Evolutionary conservation across 2,797 vertebrate species (phyloP).

Genomic region (Oryzias dopingdopingensis): DNA sequence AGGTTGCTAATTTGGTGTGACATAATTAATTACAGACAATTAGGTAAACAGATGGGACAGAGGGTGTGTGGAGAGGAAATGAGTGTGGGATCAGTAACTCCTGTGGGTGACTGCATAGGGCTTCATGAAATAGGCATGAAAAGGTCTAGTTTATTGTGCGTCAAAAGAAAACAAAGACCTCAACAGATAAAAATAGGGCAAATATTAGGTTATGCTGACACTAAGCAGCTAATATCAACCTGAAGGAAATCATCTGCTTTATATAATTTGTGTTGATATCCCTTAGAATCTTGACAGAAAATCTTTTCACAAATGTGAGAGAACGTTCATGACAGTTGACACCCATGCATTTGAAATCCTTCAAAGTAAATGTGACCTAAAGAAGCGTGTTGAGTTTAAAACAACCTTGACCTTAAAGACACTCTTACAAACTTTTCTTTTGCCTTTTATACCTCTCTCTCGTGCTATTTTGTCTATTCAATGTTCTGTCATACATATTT

Average conservation of each 20-base stretch:
- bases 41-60: slow-evolving; percentile 70
- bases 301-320: slow-evolving; percentile 1
- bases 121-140: slow-evolving; percentile 35
- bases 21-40: slow-evolving; percentile 76
- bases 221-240: slow-evolving; percentile 33
- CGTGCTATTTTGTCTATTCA: too few relatives aligned
- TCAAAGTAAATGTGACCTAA: too few relatives aligned
- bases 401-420: too few relatives aligned
- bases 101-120: slow-evolving; percentile 50
- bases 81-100: slow-evolving; percentile 58
- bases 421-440: too few relatives aligned
- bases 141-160: slow-evolving; percentile 24
- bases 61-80: slow-evolving; percentile 52
- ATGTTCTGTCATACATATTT: too few relatives aligned
- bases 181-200: slow-evolving; percentile 30
- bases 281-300: neutral
- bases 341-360: too few relatives aligned
- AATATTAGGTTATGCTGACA: slow-evolving; percentile 41
- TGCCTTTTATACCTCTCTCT: too few relatives aligned
- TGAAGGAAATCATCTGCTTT: slow-evolving; percentile 34
- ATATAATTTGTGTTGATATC: slow-evolving; percentile 23
- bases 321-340: neutral
- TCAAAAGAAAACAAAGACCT: slow-evolving; percentile 18
- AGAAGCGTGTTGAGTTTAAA: too few relatives aligned
- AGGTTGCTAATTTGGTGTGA: slow-evolving; percentile 67